Conservation (phyloP, 2,888 invertebrate species). For the Pocota personata region DNA sequence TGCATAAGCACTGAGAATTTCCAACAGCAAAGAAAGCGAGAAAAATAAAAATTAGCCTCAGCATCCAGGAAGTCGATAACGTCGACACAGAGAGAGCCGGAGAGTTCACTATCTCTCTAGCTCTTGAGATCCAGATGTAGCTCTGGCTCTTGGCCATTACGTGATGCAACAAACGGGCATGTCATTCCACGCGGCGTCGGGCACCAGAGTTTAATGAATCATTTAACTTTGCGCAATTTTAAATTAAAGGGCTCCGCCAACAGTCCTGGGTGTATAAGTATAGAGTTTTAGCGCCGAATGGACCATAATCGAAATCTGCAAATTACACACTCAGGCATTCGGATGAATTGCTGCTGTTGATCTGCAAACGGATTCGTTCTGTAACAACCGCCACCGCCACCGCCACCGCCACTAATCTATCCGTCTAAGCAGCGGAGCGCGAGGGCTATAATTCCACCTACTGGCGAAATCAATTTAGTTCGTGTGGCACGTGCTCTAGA, state of each 20-base stretch:
- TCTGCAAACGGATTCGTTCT: slow-evolving; percentile 26
- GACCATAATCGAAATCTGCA: slow-evolving; percentile 70
- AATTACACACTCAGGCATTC: slow-evolving; percentile 65
- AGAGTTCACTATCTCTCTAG: neutral
- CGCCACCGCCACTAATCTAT: slow-evolving; percentile 54
- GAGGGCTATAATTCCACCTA: slow-evolving; percentile 79
- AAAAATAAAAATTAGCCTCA: slow-evolving; percentile 29
- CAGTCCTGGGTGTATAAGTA: slow-evolving; percentile 52
- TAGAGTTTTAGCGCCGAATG: slow-evolving; percentile 65
- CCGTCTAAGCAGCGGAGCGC: slow-evolving; percentile 52
- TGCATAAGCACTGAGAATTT: slow-evolving; percentile 51
- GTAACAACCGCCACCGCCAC: neutral
- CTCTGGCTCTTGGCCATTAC: slow-evolving; percentile 8
- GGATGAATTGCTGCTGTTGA: slow-evolving; percentile 42
- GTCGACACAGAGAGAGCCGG: neutral
- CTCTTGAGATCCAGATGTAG: neutral
- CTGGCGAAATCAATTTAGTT: slow-evolving; percentile 82
- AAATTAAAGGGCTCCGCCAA: slow-evolving; percentile 70
- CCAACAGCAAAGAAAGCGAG: neutral
- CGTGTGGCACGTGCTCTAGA: slow-evolving; percentile 83
- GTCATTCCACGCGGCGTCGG: slow-evolving; percentile 33
- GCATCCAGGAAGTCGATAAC: slow-evolving; percentile 67
- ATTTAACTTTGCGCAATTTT: slow-evolving; percentile 67
- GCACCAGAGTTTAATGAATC: slow-evolving; percentile 59
- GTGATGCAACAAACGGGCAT: slow-evolving; percentile 32